Conservation (phyloP, 2,113 vertebrate genomes). For the Periophthalmodon schlosseri region DNA sequence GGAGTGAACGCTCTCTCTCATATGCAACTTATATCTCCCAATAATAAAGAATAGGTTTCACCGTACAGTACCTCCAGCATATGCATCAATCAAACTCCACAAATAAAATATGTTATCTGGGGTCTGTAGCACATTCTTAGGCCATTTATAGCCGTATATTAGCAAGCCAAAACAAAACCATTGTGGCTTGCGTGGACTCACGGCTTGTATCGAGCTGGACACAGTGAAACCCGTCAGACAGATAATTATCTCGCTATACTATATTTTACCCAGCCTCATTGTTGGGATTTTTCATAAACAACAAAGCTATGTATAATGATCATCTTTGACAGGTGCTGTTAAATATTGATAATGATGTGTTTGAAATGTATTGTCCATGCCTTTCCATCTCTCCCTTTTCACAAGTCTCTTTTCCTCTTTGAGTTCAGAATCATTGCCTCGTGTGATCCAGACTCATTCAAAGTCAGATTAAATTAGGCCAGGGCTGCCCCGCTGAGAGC, state of each 20-base stretch:
- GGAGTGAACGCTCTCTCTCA: neutral
- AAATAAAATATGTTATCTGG: no score
- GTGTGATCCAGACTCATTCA: slow-evolving; percentile 85
- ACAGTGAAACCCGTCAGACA: slow-evolving; percentile 58
- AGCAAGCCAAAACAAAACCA: slow-evolving; percentile 29
- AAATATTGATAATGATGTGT: slow-evolving; percentile 85
- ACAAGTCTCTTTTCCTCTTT: slow-evolving; percentile 45
- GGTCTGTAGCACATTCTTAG: no score
- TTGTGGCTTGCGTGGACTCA: slow-evolving; percentile 33
- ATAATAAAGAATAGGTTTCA: neutral
- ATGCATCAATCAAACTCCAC: no score
- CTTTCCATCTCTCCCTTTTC: slow-evolving; percentile 67
- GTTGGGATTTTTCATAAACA: slow-evolving; percentile 45
- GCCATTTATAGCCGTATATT: slow-evolving; percentile 12
- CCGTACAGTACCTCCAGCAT: no score
- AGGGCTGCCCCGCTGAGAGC: slow-evolving; percentile 79
- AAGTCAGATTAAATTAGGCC: slow-evolving; percentile 95
- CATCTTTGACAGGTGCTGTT: slow-evolving; percentile 74
- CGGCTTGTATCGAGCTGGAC: slow-evolving; percentile 42
- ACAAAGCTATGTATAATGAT: slow-evolving; percentile 55
- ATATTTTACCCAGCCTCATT: slow-evolving; percentile 50
- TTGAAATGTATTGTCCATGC: slow-evolving; percentile 85
- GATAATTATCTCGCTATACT: slow-evolving; percentile 57
- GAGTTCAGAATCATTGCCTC: slow-evolving; percentile 73
- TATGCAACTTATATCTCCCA: neutral